Evolutionary conservation across 2,797 vertebrate species (phyloP), one percentile per base, ranked within the genome.

Genomic region (Pachyuromys duprasi): DNA sequence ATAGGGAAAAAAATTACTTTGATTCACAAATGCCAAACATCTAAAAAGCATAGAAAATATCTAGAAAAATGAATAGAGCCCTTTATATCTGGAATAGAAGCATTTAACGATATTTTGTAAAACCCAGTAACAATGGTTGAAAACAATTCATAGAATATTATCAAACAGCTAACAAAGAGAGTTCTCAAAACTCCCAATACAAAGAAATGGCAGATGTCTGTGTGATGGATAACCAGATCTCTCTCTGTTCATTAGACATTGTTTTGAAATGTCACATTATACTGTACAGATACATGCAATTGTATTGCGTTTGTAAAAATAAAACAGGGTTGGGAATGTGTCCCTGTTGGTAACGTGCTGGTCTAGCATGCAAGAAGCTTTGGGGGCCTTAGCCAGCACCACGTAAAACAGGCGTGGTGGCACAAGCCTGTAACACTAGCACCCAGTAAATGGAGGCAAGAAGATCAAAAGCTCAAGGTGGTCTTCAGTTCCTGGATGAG

Each of bases 11-110:
- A 75, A 57, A 53, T 65, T 13, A 76, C 72, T 93, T 95, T 86
- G 15, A 67, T 95, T 93, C 28, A 70, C 60, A 88, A 89, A 86
- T 36, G 24, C 26, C 33, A 80, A 91, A 63, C 55, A 82, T 86
- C 84, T 49, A 70, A 49, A 87, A 62, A 60, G 57, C 45, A 39
- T 9, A 18, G 8, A 80, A 78, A 45, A 36, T n/a, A 8, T 36
- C 11, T 49, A 86, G 49, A 67, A 80, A 86, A 84, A 75, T 26
- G 7, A 95, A 53, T 18, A 81, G 86, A 79, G n/a, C 24, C 11
- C 88, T 91, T 82, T 57, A 70, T 39, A n/a, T 26, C 11, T 53
- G 45, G 57, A 88, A 63, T 42, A 42, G 74, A 91, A 88, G 11
- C 62, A 82, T 18, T 72, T 14, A 9, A 28, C 87, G 42, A 36